Evolutionary conservation across 2,113 vertebrate genomes (phyloP), one percentile per base, ranked within the genome.

Genomic region (Chionis minor): DNA sequence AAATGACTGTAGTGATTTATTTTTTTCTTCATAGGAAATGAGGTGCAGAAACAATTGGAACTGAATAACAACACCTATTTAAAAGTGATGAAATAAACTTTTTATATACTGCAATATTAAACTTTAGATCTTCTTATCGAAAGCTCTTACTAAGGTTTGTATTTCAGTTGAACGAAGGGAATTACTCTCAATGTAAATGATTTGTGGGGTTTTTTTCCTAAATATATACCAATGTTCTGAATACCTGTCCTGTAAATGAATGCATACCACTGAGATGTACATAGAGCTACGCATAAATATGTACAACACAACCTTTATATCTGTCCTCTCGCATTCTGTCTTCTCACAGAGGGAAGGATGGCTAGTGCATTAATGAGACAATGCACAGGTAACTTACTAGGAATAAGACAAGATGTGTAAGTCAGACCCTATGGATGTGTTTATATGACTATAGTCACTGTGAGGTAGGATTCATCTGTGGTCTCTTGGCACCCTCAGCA

Each of bases 41-140:
- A 92, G 92, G n/a, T 61, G 21, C 33, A 80, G 58, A 88, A 93
- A 72, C 93, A 93, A 94, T 90, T 86, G n/a, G 33, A 93, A 80
- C 27, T 2, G 7, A 93, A 90, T 42, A 73, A 21, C 61, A 80
- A 14, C 51, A 77, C 32, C 10, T 69, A 80, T 90, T 95, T 80
- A 90, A 88, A 95, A 92, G 51, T 54, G 35, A 80, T 54, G 45
- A 83, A 90, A 94, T 70, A 88, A 93, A 90, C 35, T 69, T 85
- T 85, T 65, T 85, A 10, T 9, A 40, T 38, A 35, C 30, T 65
- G 24, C 19, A 20, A 61, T 86, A 92, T 80, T 90, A 90, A 73
- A 83, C 21, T 88, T 88, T 47, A 52, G 23, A 30, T 77, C 49
- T 75, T 72, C 54, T 90, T 92, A 90, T 49, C 10, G 1, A 80